Evolutionary conservation across 2,888 invertebrate genomes (phyloP), one percentile per base, ranked within the genome.

Genomic region (Melikaiella ostensackeni): DNA sequence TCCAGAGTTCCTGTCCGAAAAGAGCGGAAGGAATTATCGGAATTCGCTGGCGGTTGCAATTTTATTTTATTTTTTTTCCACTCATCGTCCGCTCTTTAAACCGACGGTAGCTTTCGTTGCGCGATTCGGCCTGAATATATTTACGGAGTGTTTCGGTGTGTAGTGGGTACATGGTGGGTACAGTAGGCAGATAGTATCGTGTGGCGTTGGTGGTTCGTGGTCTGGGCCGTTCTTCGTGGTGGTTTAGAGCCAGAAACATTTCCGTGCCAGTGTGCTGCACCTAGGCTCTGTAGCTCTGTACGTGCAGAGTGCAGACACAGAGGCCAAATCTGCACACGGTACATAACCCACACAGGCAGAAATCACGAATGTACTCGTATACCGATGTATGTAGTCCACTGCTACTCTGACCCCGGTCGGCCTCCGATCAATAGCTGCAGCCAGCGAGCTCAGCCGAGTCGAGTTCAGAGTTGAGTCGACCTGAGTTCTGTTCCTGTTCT

Each of bases 341-440:
- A 79, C 74, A 77, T 73, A 75, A 79, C 77, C 79, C 77, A 79
- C 77, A 76, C 76, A 62, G 61, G 63, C 70, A 74, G 74, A 74
- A 77, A 74, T 57, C 50, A 42, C 57, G 19, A 74, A 74, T 57
- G 78, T 76, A 75, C 79, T 84, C 83, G 84, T 86, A 86, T 84
- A 87, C 86, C 86, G 84, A 88, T 89, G 89, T 89, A 90, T 89
- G 89, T 89, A 90, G 89, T 88, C 89, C 89, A 88, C 89, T 88
- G 88, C 87, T 87, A 87, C 87, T 88, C 88, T 90, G 90, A 91
- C 90, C 90, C 91, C 90, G 90, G 88, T 90, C 89, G 89, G 89
- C 88, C 89, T 87, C 88, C 91, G 90, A 90, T 91, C 90, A 91
- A 91, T 91, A 91, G 89, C 90, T 86, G 87, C 89, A 89, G 90